Conservation (phyloP, 2,797 vertebrate genomes). For the Cirrhinus molitorella region DNA sequence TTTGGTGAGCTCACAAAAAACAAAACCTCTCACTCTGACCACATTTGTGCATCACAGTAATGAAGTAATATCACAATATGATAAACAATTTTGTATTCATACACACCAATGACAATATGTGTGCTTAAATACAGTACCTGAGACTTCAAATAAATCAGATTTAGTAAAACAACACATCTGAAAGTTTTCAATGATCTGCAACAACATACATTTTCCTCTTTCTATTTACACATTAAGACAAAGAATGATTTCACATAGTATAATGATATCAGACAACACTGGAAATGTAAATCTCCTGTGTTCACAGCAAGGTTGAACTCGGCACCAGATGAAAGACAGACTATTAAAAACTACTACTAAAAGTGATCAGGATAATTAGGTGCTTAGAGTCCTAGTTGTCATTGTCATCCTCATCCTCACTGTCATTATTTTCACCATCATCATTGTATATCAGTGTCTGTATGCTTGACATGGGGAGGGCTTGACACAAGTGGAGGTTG, state of each 20-base stretch:
- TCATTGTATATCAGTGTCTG: constrained; percentile 6
- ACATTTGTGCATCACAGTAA: background rate
- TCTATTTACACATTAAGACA: too few species aligned
- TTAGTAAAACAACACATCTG: background rate
- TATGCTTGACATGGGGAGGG: background rate
- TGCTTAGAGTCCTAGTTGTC: background rate
- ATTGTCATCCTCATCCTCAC: background rate
- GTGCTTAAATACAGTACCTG: background rate
- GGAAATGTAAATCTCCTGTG: too few species aligned
- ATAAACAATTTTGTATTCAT: background rate
- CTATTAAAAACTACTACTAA: too few species aligned
- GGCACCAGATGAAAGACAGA: too few species aligned
- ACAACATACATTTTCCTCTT: too few species aligned
- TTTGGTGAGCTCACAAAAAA: background rate
- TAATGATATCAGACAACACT: too few species aligned
- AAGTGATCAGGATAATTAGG: background rate
- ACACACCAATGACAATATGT: background rate
- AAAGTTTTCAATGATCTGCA: too few species aligned
- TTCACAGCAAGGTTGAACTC: too few species aligned
- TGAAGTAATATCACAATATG: background rate
- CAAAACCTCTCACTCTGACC: background rate
- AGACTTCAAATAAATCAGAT: background rate
- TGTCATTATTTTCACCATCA: background rate
- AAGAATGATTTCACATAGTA: too few species aligned
- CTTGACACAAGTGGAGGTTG: background rate